Evolutionary conservation across 2,797 vertebrate species (phyloP).

Genomic region (Cuniculus paca): DNA sequence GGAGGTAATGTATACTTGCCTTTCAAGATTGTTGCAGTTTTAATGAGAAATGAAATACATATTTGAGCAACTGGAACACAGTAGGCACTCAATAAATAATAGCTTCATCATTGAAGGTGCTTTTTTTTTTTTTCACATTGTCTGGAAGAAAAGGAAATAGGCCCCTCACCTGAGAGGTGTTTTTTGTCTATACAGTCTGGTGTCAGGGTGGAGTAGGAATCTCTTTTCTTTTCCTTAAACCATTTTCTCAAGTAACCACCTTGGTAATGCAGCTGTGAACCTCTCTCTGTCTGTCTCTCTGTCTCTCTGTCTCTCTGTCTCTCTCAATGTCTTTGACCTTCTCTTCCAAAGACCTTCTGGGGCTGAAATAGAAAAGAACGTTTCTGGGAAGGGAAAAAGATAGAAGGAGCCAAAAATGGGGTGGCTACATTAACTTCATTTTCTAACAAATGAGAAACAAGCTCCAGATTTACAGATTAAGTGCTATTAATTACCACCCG

Average conservation of each 20-base stretch:
- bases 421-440: conserved; percentile 72
- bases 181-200: background rate
- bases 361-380: background rate
- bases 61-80: background rate
- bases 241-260: background rate
- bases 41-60: background rate
- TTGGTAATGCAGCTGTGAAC: background rate
- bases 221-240: background rate
- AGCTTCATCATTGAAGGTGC: background rate
- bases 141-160: background rate
- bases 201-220: fast-evolving
- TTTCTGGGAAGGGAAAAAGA: conserved; percentile 56
- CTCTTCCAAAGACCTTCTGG: background rate
- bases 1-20: background rate
- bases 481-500: conserved; percentile 88
- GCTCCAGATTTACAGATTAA: conserved; percentile 87
- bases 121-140: background rate
- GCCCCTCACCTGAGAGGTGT: background rate
- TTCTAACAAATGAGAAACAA: conserved; percentile 87
- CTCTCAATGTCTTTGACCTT: background rate
- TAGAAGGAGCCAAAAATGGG: conserved; percentile 38
- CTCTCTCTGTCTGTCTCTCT: background rate
- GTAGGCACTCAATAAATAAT: background rate
- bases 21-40: background rate
- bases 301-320: background rate